phyloP scores from a whole-genome alignment of 2,797 vertebrate genomes.

The Chrysocyon brachyurus region DNA sequence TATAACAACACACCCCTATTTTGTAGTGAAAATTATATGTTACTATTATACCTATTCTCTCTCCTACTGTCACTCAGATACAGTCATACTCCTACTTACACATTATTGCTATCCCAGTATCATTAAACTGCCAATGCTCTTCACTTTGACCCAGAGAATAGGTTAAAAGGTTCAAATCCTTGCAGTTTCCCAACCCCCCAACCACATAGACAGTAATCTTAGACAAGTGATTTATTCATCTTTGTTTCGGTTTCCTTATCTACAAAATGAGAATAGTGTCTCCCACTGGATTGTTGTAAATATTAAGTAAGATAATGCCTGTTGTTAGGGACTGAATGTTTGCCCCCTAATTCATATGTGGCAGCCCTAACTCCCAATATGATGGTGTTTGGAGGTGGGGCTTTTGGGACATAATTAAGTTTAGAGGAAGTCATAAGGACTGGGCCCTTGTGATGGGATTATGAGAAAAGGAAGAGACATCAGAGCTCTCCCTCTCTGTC shows the following conservation, averaged over 20 bases:
- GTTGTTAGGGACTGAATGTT: not conserved
- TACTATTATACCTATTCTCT: not conserved
- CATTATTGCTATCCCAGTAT: not conserved
- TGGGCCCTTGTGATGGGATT: not conserved
- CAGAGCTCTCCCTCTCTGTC: not conserved
- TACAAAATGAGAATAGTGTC: not conserved
- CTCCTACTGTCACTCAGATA: not conserved
- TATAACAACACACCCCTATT: not conserved
- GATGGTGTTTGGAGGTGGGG: not conserved
- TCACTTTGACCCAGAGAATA: not conserved
- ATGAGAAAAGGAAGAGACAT: not conserved
- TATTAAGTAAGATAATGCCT: not conserved
- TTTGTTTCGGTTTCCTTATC: not conserved
- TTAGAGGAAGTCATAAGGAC: not conserved
- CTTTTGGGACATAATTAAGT: not conserved
- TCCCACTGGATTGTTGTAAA: not conserved
- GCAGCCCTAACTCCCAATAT: not conserved
- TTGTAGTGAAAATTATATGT: not conserved
- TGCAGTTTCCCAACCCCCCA: not conserved
- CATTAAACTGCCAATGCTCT: not conserved
- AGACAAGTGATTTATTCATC: not conserved
- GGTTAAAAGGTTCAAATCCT: not conserved
- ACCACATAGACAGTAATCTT: not conserved
- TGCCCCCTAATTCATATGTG: not conserved
- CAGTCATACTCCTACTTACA: not conserved